phyloP scores from a whole-genome alignment of 1,140 invertebrate species.

The Drosophila saltans region DNA sequence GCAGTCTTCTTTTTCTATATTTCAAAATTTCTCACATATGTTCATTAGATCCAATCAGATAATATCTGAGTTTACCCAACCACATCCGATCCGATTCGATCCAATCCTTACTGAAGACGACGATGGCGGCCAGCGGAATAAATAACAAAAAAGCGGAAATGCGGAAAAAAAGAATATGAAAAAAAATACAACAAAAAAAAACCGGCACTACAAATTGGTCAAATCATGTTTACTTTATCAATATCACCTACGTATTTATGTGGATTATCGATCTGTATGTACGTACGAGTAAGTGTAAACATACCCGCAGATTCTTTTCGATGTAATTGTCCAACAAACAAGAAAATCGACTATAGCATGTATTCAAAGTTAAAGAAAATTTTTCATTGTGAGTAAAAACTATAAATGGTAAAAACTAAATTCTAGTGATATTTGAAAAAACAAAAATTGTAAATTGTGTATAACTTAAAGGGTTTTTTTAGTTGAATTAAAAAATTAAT shows the following conservation, averaged over 20 bases:
- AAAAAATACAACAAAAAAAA: not conserved
- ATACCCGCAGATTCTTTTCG: conserved; percentile 42
- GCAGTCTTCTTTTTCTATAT: not conserved
- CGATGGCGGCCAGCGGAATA: not conserved
- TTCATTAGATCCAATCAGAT: not conserved
- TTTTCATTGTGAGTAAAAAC: conserved; percentile 39
- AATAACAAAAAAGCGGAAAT: not conserved
- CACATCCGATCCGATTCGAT: not conserved
- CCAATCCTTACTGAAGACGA: not conserved
- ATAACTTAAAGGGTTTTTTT: conserved; percentile 10
- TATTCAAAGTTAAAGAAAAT: conserved; percentile 37
- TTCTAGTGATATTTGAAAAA: conserved; percentile 61
- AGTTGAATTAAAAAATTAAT: conserved; percentile 11
- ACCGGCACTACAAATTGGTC: not conserved
- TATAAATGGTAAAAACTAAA: conserved; percentile 27
- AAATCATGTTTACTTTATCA: conserved; percentile 16
- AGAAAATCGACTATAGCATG: conserved; percentile 35
- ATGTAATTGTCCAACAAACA: conserved; percentile 58
- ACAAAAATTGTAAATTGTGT: conserved; percentile 12
- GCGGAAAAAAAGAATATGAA: not conserved
- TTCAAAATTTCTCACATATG: not conserved
- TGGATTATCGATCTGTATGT: conserved; percentile 21
- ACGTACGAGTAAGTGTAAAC: conserved; percentile 9
- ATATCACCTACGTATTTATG: conserved; percentile 16
- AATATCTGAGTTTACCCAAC: not conserved